phyloP scores from a whole-genome alignment of 2,888 invertebrate species.

The Rhingia rostrata region DNA sequence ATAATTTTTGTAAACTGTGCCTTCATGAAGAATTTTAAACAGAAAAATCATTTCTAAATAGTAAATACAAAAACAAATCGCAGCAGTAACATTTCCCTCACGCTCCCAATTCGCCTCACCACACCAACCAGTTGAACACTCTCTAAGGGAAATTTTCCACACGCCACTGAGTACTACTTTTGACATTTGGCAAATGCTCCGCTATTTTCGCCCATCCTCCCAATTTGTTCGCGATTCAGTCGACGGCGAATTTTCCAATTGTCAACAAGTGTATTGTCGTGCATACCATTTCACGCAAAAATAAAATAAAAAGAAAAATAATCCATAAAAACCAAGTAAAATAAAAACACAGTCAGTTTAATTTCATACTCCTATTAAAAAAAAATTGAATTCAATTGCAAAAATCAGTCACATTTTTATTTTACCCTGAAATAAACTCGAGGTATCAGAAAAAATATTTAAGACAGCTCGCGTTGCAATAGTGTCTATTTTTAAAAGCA shows the following conservation, averaged over 20 bases:
- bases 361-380: neutral
- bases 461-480: slow-evolving; percentile 14
- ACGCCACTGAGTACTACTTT: slow-evolving; percentile 18
- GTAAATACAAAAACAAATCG: neutral
- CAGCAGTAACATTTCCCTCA: slow-evolving; percentile 10
- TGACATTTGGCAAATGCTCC: slow-evolving; percentile 54
- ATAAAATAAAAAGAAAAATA: slow-evolving; percentile 19
- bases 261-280: slow-evolving; percentile 66
- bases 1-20: neutral
- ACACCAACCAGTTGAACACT: neutral
- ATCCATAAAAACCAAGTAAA: neutral
- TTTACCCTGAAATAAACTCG: too few relatives aligned
- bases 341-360: neutral
- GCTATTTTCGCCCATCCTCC: slow-evolving; percentile 52
- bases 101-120: slow-evolving; percentile 22
- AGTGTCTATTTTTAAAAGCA: slow-evolving; percentile 49
- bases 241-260: slow-evolving; percentile 71
- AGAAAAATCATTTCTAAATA: neutral
- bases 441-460: neutral
- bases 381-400: neutral
- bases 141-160: slow-evolving; percentile 14
- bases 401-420: neutral
- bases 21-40: neutral
- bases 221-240: slow-evolving; percentile 46
- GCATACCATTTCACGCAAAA: neutral